phyloP scores from a whole-genome alignment of 2,113 vertebrate species.

The Oxyura jamaicensis region DNA sequence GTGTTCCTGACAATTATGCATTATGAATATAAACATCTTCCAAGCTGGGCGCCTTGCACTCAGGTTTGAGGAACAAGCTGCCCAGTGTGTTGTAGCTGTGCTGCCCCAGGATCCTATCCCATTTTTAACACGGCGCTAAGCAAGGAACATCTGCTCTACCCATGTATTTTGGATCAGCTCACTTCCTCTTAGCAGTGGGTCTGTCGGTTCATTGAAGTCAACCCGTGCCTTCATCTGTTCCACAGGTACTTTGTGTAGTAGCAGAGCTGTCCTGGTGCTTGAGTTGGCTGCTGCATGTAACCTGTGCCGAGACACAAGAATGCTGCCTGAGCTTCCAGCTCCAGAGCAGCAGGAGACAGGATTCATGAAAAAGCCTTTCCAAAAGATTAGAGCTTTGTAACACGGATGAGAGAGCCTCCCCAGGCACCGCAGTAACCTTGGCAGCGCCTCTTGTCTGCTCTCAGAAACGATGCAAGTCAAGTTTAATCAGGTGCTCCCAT shows the following conservation, averaged over 20 bases:
- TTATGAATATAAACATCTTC: not conserved
- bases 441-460: not conserved
- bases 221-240: not conserved
- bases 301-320: not conserved
- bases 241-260: not conserved
- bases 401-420: not conserved
- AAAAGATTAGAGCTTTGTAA: not conserved
- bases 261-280: not conserved
- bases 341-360: not conserved
- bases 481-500: not conserved
- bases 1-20: not conserved
- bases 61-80: not conserved
- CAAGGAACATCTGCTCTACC: constrained; percentile 53
- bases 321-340: not conserved
- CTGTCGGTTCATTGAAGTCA: not conserved
- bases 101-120: not conserved
- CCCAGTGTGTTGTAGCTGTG: not conserved
- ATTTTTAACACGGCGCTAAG: not conserved
- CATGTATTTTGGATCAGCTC: not conserved
- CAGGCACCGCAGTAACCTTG: not conserved
- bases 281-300: not conserved
- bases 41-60: not conserved
- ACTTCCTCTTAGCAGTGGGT: not conserved
- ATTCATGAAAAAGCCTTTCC: not conserved
- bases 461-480: not conserved